Evolutionary conservation across 1,140 invertebrate genomes (phyloP).

Genomic region (Drosophila arawakana): DNA sequence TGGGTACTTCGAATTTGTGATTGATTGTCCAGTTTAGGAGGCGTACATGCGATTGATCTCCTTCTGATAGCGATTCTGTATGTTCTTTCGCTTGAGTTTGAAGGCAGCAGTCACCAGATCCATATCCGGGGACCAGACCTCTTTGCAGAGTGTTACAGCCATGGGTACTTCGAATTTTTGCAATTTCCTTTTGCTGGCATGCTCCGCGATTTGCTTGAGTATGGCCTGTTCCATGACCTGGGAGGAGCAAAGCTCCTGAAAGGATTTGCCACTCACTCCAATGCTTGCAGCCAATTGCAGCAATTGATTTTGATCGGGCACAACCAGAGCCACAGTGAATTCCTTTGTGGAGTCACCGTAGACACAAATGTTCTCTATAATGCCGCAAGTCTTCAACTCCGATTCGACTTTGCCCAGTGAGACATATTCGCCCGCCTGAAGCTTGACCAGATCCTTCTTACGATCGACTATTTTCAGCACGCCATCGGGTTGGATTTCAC

Average conservation of each 20-base stretch:
- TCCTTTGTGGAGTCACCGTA: conserved; percentile 94
- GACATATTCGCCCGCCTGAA: conserved; percentile 98
- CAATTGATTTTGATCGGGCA: conserved; percentile 89
- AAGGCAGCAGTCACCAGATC: conserved; percentile 98
- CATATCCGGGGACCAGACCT: conserved; percentile 98
- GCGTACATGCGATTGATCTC: conserved; percentile 97
- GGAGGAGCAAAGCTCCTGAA: conserved; percentile 91
- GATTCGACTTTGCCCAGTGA: conserved; percentile 97
- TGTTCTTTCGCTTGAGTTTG: conserved; percentile 97
- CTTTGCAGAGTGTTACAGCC: conserved; percentile 93
- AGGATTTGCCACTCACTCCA: conserved; percentile 86
- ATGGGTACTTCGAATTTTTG: conserved; percentile 96
- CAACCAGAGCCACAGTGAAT: conserved; percentile 95
- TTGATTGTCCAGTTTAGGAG: conserved; percentile 87
- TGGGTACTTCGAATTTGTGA: conserved; percentile 94
- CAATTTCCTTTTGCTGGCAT: conserved; percentile 93
- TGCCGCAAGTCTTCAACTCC: conserved; percentile 95
- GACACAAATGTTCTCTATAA: conserved; percentile 98
- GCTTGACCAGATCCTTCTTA: conserved; percentile 99
- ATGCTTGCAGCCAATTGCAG: conserved; percentile 86
- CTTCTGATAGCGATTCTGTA: conserved; percentile 95
- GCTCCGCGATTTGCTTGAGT: conserved; percentile 90
- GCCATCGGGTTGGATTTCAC: conserved; percentile 96
- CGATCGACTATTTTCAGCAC: conserved; percentile 98
- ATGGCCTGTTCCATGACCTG: conserved; percentile 91